These are phyloP conservation scores for Oreochromis niloticus DNA, from an alignment of 2,113 vertebrate species.

Conservation along the genomic window DNA sequence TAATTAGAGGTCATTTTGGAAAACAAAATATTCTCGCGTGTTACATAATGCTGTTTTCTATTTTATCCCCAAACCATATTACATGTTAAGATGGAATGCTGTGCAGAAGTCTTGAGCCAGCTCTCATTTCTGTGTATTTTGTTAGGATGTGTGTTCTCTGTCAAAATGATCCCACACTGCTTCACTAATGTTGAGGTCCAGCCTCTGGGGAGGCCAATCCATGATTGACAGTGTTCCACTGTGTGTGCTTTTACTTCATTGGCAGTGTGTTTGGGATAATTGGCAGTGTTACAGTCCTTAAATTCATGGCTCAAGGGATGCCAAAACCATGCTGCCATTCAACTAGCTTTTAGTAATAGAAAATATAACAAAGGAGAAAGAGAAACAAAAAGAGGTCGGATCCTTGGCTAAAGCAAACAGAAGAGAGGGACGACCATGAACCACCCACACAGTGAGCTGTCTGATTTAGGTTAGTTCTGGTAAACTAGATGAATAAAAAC, in stretches of 20 bases:
- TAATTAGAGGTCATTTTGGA: not conserved
- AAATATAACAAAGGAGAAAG: not conserved
- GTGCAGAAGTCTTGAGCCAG: not conserved
- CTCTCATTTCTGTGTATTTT: not conserved
- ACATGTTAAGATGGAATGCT: not conserved
- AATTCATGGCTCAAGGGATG: not conserved
- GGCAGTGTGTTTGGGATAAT: not conserved
- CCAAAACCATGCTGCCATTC: not conserved
- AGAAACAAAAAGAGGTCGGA: not conserved
- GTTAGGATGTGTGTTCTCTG: not conserved
- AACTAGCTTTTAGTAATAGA: not conserved
- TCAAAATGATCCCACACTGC: not conserved
- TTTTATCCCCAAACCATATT: not conserved
- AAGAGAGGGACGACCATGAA: not conserved
- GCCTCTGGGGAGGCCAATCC: not conserved
- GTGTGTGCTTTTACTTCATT: not conserved
- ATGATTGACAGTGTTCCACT: not conserved
- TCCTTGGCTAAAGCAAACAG: not conserved
- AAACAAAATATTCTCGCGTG: not conserved
- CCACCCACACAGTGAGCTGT: no score
- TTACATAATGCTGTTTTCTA: not conserved
- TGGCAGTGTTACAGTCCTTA: not conserved
- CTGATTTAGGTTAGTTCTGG: not conserved
- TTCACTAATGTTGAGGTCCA: not conserved
- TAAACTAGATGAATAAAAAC: not conserved